phyloP scores from a whole-genome alignment of 2,888 invertebrate genomes.

The Zaprionus lineosus region DNA sequence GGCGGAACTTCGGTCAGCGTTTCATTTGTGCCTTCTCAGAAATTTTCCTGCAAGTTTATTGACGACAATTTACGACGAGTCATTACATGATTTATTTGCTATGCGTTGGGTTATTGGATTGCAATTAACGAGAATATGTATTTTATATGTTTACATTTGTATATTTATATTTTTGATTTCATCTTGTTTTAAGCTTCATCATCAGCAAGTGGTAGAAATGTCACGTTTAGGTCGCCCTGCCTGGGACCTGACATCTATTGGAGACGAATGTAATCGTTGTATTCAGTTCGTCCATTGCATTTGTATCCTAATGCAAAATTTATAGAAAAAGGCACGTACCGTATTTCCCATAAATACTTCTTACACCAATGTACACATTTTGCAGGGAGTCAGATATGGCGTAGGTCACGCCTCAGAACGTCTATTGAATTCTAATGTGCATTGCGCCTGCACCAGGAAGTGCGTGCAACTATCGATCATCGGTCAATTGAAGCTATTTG shows the following conservation, averaged over 20 bases:
- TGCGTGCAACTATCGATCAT: slow-evolving; percentile 60
- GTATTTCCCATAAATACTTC: slow-evolving; percentile 53
- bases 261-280: not conserved
- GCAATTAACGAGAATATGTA: slow-evolving; percentile 15
- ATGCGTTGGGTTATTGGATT: slow-evolving; percentile 36
- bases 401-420: slow-evolving; percentile 42
- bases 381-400: slow-evolving; percentile 17
- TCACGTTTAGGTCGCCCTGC: slow-evolving; percentile 47
- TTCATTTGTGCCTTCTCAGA: slow-evolving; percentile 46
- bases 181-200: slow-evolving; percentile 18
- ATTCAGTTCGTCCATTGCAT: slow-evolving; percentile 29
- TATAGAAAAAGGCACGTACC: slow-evolving; percentile 61
- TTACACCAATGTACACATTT: not conserved
- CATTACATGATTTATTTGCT: too few relatives aligned
- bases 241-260: slow-evolving; percentile 12
- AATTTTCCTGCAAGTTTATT: slow-evolving; percentile 64
- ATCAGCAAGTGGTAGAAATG: slow-evolving; percentile 19
- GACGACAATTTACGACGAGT: too few relatives aligned
- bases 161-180: not conserved
- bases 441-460: slow-evolving; percentile 62
- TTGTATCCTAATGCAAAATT: slow-evolving; percentile 59
- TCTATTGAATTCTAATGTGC: slow-evolving; percentile 70
- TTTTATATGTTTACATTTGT: too few relatives aligned
- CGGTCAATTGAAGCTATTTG: slow-evolving; percentile 66
- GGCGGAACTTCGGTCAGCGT: slow-evolving; percentile 68